These are phyloP conservation scores for Elegia similella DNA, from an alignment of 2,888 invertebrate species.

Conservation along the genomic window DNA sequence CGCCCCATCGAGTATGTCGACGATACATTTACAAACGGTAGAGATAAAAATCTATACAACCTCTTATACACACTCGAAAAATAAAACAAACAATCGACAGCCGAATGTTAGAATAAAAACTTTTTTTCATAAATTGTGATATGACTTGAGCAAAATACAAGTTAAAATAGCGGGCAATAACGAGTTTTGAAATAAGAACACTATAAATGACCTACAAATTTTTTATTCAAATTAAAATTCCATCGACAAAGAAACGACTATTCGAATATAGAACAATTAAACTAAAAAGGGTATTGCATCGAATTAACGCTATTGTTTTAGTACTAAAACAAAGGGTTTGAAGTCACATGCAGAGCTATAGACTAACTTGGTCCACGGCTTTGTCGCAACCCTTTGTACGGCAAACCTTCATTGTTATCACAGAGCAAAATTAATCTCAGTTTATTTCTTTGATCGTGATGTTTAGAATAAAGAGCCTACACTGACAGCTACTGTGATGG, in stretches of 20 bases:
- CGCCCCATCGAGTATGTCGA: no score
- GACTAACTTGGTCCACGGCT: slow-evolving; percentile 58
- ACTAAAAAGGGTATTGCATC: slow-evolving; percentile 35
- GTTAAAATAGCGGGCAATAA: background rate
- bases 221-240: background rate
- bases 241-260: background rate
- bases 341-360: slow-evolving; percentile 81
- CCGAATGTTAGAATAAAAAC: no score
- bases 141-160: no score
- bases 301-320: slow-evolving; percentile 71
- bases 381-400: slow-evolving; percentile 67
- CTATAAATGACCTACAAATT: background rate
- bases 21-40: no score
- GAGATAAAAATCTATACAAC: no score
- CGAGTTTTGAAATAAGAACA: background rate
- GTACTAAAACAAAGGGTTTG: slow-evolving; percentile 68
- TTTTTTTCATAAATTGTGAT: no score
- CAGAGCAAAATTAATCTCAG: slow-evolving; percentile 76
- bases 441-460: slow-evolving; percentile 75
- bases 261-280: slow-evolving; percentile 9
- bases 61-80: no score
- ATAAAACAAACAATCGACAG: no score
- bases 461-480: slow-evolving; percentile 57
- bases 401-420: slow-evolving; percentile 62
- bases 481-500: slow-evolving; percentile 61